These are phyloP conservation scores for Ursus arctos DNA, from an alignment of 2,113 vertebrate genomes.

Conservation along the genomic window DNA sequence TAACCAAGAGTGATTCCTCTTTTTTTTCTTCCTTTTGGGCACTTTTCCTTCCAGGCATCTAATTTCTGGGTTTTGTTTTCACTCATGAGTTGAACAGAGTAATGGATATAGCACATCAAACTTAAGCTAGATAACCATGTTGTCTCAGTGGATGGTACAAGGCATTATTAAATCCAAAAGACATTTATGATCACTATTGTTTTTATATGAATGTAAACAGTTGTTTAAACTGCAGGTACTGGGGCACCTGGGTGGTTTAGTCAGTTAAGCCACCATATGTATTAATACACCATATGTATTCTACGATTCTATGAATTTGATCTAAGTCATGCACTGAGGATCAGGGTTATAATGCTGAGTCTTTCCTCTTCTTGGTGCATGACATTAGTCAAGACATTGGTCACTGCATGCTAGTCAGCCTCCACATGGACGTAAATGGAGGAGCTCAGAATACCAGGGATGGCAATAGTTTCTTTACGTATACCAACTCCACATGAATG, in stretches of 20 bases:
- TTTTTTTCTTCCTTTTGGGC: neutral
- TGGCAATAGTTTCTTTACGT: neutral
- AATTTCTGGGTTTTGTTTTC: slow-evolving; percentile 56
- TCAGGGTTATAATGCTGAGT: neutral
- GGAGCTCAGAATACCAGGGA: neutral
- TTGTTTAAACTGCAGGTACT: neutral
- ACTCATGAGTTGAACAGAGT: neutral
- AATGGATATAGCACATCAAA: neutral
- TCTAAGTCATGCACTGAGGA: neutral
- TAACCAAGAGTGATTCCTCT: neutral
- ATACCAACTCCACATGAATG: neutral
- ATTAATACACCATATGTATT: neutral
- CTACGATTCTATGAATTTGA: neutral
- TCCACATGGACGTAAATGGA: neutral
- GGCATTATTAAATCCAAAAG: slow-evolving; percentile 1
- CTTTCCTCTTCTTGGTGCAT: neutral
- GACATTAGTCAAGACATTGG: neutral
- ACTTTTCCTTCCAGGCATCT: neutral
- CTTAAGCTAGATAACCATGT: neutral
- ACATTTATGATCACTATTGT: neutral
- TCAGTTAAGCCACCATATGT: too few species aligned
- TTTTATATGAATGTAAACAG: slow-evolving; percentile 27
- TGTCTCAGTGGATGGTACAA: neutral
- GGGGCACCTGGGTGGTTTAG: neutral
- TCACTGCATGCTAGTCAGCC: neutral